Conservation (phyloP, 2,797 vertebrate genomes). For the Paguma larvata region DNA sequence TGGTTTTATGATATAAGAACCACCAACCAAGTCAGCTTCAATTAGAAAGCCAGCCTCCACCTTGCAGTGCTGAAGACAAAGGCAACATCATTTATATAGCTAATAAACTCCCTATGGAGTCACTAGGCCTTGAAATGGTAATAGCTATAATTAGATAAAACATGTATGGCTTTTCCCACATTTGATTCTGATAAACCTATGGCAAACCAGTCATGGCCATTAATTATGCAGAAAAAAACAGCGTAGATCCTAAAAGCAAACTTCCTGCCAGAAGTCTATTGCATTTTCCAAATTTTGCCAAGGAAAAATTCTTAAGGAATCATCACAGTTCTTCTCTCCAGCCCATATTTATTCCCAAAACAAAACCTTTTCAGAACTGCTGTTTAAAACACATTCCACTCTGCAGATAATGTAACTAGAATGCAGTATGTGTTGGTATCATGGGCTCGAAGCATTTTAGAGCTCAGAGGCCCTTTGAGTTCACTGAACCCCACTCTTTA, state of each 20-base stretch:
- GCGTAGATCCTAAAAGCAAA: constrained; percentile 60
- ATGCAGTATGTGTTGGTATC: constrained; percentile 46
- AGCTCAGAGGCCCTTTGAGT: constrained; percentile 32
- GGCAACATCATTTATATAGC: constrained; percentile 50
- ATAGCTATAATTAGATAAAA: constrained; percentile 54
- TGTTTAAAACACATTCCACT: constrained; percentile 69
- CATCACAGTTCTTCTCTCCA: constrained; percentile 62
- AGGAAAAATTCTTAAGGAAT: constrained; percentile 70
- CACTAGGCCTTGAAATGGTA: constrained; percentile 58
- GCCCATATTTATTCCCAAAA: constrained; percentile 58
- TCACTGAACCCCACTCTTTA: constrained; percentile 12
- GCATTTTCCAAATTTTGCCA: constrained; percentile 55
- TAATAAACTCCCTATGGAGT: constrained; percentile 62
- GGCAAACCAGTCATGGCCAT: constrained; percentile 62
- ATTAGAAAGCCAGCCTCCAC: constrained; percentile 65
- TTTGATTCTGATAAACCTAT: constrained; percentile 51
- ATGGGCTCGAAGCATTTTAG: constrained; percentile 35
- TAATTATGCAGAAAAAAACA: constrained; percentile 65
- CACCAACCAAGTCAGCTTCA: constrained; percentile 69
- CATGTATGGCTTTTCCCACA: constrained; percentile 52
- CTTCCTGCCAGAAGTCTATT: constrained; percentile 42
- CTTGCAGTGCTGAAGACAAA: constrained; percentile 73
- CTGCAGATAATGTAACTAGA: constrained; percentile 59
- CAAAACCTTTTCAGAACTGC: constrained; percentile 49
- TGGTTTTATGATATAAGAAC: constrained; percentile 63